Conservation (phyloP, 2,797 vertebrate species). For the Trachops cirrhosus region DNA sequence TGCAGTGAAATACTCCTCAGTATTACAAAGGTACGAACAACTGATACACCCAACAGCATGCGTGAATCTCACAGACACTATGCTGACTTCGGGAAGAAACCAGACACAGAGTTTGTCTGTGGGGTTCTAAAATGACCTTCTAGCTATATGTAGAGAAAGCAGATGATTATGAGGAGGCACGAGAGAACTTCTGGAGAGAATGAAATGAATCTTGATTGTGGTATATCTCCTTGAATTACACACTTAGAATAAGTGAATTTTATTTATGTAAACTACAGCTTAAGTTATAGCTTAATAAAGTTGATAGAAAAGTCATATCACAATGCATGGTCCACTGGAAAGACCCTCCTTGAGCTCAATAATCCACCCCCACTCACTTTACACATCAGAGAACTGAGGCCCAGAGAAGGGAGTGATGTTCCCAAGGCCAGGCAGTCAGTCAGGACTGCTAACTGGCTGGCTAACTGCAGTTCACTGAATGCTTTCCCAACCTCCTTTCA, state of each 20-base stretch:
- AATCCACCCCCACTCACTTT: background rate
- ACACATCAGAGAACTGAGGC: background rate
- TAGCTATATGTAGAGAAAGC: background rate
- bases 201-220: background rate
- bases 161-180: background rate
- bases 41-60: rapidly evolving
- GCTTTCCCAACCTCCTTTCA: background rate
- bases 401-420: background rate
- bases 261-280: background rate
- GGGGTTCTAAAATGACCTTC: background rate
- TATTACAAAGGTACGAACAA: background rate
- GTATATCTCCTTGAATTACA: background rate
- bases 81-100: background rate
- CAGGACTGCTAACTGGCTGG: no score
- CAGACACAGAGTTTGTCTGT: background rate
- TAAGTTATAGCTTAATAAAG: background rate
- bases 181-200: background rate
- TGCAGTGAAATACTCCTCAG: no score
- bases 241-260: background rate
- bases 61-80: background rate
- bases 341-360: background rate
- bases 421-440: background rate
- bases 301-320: background rate
- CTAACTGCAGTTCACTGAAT: no score
- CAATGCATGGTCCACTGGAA: background rate